These are phyloP conservation scores for Brachyhypopomus gauderio DNA, from an alignment of 2,113 vertebrate species.

Conservation along the genomic window DNA sequence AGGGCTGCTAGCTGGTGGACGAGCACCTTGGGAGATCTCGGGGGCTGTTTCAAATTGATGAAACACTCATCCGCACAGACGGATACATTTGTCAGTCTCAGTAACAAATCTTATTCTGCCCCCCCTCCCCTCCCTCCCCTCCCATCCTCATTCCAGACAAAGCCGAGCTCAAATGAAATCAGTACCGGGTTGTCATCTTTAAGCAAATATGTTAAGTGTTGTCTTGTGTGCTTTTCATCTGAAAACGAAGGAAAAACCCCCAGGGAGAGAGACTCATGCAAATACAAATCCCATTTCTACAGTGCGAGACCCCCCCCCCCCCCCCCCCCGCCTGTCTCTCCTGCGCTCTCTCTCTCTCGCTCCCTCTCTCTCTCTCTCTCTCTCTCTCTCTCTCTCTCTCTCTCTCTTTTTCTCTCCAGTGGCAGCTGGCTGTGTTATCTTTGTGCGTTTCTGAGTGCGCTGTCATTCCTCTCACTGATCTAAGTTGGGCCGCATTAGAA, in stretches of 20 bases:
- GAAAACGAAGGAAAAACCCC: conserved; percentile 85
- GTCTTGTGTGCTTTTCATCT: conserved; percentile 90
- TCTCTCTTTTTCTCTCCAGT: conserved; percentile 70
- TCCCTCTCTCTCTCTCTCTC: conserved; percentile 58
- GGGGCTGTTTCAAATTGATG: conserved; percentile 88
- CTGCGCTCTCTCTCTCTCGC: conserved; percentile 45
- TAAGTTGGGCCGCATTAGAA: conserved; percentile 98
- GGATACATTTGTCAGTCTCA: conserved; percentile 89
- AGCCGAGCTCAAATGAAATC: conserved; percentile 89
- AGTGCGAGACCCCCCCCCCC: conserved; percentile 65
- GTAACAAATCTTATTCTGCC: conserved; percentile 86
- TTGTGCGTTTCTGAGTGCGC: conserved; percentile 93
- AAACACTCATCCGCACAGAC: conserved; percentile 89
- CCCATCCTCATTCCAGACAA: conserved; percentile 84
- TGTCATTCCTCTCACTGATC: conserved; percentile 99
- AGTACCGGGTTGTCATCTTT: conserved; percentile 92
- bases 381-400: conserved; percentile 36
- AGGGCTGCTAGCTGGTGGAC: conserved; percentile 85
- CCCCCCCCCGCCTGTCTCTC: conserved; percentile 46
- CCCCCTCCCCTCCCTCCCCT: conserved; percentile 12
- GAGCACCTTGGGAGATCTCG: conserved; percentile 86
- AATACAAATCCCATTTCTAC: conserved; percentile 90
- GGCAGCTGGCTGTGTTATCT: conserved; percentile 98
- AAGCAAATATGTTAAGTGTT: conserved; percentile 98
- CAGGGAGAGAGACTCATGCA: conserved; percentile 86